These are phyloP conservation scores for roundworm (Caenorhabditis elegans) DNA, from an alignment of 1,140 invertebrate genomes.

Conservation along the genomic window WBcel235 BX284606.5:16363501-16364000, in stretches of 20 bases:
- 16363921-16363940: slow-evolving; percentile 12
- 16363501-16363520: background rate
- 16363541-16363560: background rate
- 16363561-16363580: background rate
- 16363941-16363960: background rate
- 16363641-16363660: background rate
- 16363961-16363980: background rate
- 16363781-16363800: background rate
- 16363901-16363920: background rate
- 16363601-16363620: slow-evolving; percentile 14
- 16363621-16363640: slow-evolving; percentile 31
- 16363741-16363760: slow-evolving; percentile 12
- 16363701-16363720: slow-evolving; percentile 29
- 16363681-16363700: slow-evolving; percentile 14
- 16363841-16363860: slow-evolving; percentile 29
- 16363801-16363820: background rate
- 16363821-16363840: background rate
- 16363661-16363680: slow-evolving; percentile 27
- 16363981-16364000: background rate
- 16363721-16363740: slow-evolving; percentile 20
- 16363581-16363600: slow-evolving; percentile 22
- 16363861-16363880: slow-evolving; percentile 22
- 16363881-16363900: slow-evolving; percentile 8
- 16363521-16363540: background rate
- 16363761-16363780: background rate